phyloP scores from a whole-genome alignment of 2,113 vertebrate species.

The Platichthys stellatus region DNA sequence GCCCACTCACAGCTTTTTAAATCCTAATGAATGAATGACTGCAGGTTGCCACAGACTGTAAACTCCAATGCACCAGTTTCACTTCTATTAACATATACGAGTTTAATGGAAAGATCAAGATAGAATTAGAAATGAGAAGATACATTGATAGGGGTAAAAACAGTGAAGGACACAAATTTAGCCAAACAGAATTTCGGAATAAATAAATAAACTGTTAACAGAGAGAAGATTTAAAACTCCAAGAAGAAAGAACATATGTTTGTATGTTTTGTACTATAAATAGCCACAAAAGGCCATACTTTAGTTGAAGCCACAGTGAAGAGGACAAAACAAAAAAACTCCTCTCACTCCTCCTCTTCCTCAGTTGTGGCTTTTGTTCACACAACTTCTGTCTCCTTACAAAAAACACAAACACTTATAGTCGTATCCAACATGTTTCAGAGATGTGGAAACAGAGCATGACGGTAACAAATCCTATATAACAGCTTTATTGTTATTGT shows the following conservation, averaged over 20 bases:
- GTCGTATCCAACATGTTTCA: slow-evolving; percentile 8
- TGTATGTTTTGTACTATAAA: slow-evolving; percentile 18
- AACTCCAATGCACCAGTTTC: too few relatives aligned
- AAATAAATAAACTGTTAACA: background rate
- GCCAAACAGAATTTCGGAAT: too few relatives aligned
- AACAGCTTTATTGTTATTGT: background rate
- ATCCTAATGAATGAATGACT: too few relatives aligned
- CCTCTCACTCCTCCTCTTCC: background rate
- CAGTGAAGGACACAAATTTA: too few relatives aligned
- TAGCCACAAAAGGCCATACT: slow-evolving; percentile 18
- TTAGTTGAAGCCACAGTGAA: slow-evolving; percentile 20
- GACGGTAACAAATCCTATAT: slow-evolving; percentile 1
- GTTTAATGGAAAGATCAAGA: too few relatives aligned
- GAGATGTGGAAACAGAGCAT: slow-evolving; percentile 2
- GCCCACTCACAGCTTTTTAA: too few relatives aligned
- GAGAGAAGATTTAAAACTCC: slow-evolving; percentile 1
- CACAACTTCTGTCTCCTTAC: background rate
- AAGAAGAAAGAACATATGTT: slow-evolving; percentile 26
- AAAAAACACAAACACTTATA: slow-evolving; percentile 25
- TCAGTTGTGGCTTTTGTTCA: background rate
- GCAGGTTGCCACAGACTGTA: too few relatives aligned
- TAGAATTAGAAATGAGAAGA: too few relatives aligned
- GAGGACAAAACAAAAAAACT: background rate
- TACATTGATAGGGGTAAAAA: too few relatives aligned
- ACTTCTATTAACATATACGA: too few relatives aligned